Evolutionary conservation across 2,797 vertebrate species (phyloP), one percentile per base, ranked within the genome.

Genomic region (Anolis apletophallus): DNA sequence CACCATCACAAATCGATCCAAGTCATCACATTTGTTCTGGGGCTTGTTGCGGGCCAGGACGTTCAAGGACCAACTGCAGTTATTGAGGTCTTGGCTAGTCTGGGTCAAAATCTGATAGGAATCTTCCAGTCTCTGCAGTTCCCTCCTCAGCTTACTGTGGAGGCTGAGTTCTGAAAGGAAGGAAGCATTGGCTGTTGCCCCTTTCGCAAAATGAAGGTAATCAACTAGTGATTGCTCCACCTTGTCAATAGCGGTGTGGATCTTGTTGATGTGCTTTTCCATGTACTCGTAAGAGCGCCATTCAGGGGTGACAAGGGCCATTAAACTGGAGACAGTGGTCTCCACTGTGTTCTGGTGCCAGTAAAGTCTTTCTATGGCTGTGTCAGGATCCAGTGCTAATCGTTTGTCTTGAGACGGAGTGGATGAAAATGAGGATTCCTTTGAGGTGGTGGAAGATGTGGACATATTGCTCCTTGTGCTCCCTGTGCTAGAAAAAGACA

Each of bases 381-480:
- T 94, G 92, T 99, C 98, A 59, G 97, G 94, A 67, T 98, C 98
- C 88, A 98, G 94, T 0, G 64, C 77, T 85, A 93, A 76, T 80
- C 97, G 96, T 86, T 97, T 97, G 36, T 97, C 97, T 92, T 98
- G 98, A 0, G 97, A 93, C 2, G 94, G 88, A n/a, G 97, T 97
- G 77, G 97, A 95, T 2, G 97, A 97, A 81, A 97, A 34, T 2
- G 96, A 96, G 40, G 97, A 97, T 61, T 97, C 97, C 93, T 97
- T 97, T 0, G 97, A 97, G 2, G 98, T 97, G 0, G 98, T 98
- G 75, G 98, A 99, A 7, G 98, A 99, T 0, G 98, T 99, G 88
- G 98, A 99, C 98, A 99, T 99, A 94, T 98, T 99, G 93, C 98
- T 99, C 89, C 98, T 96, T 0, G 98, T 98, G 94, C 98, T 99